Evolutionary conservation across 1,140 invertebrate species (phyloP), one percentile per base, ranked within the genome.

Genomic region (Hyles euphorbiae): DNA sequence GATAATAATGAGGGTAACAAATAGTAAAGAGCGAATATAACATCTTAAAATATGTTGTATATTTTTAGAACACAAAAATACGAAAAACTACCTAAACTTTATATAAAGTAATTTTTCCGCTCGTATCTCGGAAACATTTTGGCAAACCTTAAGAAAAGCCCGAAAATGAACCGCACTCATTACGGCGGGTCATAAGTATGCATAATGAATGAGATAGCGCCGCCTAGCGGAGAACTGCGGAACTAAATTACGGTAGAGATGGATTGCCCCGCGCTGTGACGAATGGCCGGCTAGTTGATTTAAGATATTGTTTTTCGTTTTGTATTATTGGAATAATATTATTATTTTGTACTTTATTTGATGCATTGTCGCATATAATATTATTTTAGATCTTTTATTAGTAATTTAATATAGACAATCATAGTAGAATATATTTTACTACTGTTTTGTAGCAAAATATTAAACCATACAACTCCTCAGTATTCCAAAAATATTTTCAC

Each of bases 171-270:
- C 58, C 62, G 58, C 60, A 74, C 80, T 90, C 88, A 90, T 90
- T 91, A 90, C 73, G 58, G 66, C 62, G 64, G 89, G 89, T 90
- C 89, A 90, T 90, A 90, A 90, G 90, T 90, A 91, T 91, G 87
- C 90, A 91, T 91, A 91, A 91, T 88, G 81, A 89, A 91, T 91
- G 77, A 90, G 87, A 64, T 70, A 56, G 70, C 74, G 78, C 85
- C 85, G 85, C 76, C 82, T 83, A 78, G 67, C 68, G 66, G 68
- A 55, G 53, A 54, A 59, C 60, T 70, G 62, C 63, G 59, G 78
- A 79, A 87, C 83, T 81, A 75, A 73, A 72, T 77, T 71, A 77
- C 75, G 61, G 66, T 72, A 54, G 67, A 79, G 81, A 84, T 84
- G 78, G 81, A 84, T 87, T 67, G 61, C 72, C 50, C 57, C 47